phyloP scores from a whole-genome alignment of 2,888 invertebrate genomes.

The Trichopoda pennipes region DNA sequence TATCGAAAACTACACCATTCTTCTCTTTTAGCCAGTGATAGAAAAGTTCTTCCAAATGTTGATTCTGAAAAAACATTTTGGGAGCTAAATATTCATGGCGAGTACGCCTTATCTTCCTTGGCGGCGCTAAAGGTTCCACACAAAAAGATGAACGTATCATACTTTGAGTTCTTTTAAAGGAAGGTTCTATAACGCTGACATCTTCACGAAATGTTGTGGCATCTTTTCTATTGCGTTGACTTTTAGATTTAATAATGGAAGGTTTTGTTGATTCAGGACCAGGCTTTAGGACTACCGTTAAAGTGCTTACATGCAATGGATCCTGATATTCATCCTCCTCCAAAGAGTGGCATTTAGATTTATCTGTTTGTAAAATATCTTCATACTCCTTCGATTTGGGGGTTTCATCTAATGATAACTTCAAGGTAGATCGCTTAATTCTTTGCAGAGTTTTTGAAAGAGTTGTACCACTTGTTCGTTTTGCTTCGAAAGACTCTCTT shows the following conservation, averaged over 20 bases:
- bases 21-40: slow-evolving; percentile 76
- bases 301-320: slow-evolving; percentile 72
- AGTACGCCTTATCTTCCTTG: slow-evolving; percentile 77
- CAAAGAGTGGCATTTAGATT: not conserved
- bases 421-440: slow-evolving; percentile 28
- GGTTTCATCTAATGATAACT: slow-evolving; percentile 10
- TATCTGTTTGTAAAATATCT: slow-evolving; percentile 20
- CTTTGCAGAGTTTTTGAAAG: slow-evolving; percentile 33
- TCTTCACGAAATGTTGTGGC: slow-evolving; percentile 55
- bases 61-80: slow-evolving; percentile 74
- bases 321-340: slow-evolving; percentile 32
- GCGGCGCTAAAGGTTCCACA: slow-evolving; percentile 77
- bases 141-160: slow-evolving; percentile 71
- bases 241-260: not conserved
- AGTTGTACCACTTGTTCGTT: slow-evolving; percentile 30
- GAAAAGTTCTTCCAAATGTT: slow-evolving; percentile 75
- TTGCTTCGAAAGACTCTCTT: slow-evolving; percentile 74
- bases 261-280: slow-evolving; percentile 68
- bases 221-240: slow-evolving; percentile 48
- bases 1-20: slow-evolving; percentile 76
- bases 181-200: slow-evolving; percentile 37
- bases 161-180: slow-evolving; percentile 72
- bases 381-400: slow-evolving; percentile 51
- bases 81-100: slow-evolving; percentile 73
- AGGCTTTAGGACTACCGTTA: slow-evolving; percentile 75